These are phyloP conservation scores for Thunnus maccoyii DNA, from an alignment of 2,113 vertebrate species.

Conservation along the genomic window DNA sequence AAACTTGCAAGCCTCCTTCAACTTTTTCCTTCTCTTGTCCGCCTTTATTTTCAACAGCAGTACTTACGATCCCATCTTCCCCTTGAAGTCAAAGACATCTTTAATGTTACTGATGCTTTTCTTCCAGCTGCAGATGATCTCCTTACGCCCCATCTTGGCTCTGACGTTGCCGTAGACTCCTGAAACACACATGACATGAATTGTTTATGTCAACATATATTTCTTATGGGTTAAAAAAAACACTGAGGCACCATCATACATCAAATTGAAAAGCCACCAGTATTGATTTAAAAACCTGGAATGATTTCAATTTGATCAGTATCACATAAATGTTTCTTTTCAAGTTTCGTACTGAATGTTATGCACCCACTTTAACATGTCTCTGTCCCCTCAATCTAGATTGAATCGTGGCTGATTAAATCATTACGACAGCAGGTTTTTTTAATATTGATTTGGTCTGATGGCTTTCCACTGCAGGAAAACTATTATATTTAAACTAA, in stretches of 20 bases:
- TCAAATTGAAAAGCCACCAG: background rate
- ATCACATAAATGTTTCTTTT: no score
- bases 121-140: constrained; percentile 92
- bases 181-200: constrained; percentile 35
- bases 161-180: constrained; percentile 83
- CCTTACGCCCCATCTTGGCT: constrained; percentile 90
- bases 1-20: background rate
- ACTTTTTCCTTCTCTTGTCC: no score
- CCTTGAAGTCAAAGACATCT: constrained; percentile 93
- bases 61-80: constrained; percentile 95
- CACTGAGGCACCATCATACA: background rate
- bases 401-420: no score
- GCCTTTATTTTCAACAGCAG: background rate
- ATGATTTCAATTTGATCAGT: no score
- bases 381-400: no score
- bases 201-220: background rate
- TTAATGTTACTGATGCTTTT: constrained; percentile 93
- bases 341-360: no score
- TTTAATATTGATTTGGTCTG: no score
- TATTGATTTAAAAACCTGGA: no score
- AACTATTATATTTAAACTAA: no score
- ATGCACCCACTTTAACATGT: no score
- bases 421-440: no score
- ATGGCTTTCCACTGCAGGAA: no score
- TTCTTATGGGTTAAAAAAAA: background rate